Evolutionary conservation across 2,113 vertebrate genomes (phyloP), one percentile per base, ranked within the genome.

Genomic region (Dryoscopus gambensis): DNA sequence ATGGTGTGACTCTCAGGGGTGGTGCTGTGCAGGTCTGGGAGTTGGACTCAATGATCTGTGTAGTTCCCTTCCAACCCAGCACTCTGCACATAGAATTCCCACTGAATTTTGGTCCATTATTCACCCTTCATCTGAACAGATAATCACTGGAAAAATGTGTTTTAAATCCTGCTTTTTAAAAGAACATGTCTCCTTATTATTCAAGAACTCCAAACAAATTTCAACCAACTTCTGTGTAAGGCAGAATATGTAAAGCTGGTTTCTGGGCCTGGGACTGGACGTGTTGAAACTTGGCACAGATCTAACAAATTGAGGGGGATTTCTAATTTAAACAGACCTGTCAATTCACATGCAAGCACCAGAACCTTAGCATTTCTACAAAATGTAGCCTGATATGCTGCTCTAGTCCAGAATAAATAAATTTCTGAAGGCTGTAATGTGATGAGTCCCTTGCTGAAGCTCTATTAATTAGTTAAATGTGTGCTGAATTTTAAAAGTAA

Each of bases 21-120:
- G 14, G 6, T 42, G 27, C 25, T 70, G 64, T 14, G 35, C 18
- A 42, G 56, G 47, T 7, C 39, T 6, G 11, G 21, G 11, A 69
- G 47, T 0, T 55, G 47, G 25, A 69, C 15, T 37, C 0, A 0
- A 24, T 35, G 10, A 42, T 55, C 25, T 4, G 1, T 33, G 22
- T 69, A 31, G 17, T 3, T 77, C 10, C 56, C 14, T 42, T 70
- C 49, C 63, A 90, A 37, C 10, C 42, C 47, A 42, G 40, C 17
- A 55, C 31, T 33, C 42, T 17, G 44, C 25, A 70, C 5, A 52
- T 0, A 77, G 46, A 76, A 80, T 42, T 88, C 67, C 50, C 49
- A 68, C 1, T 0, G 5, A 63, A 16, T 55, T 86, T 80, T 42
- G 10, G 23, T 59, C 31, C 1, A 1, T 57, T 53, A 75, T 9